A percentile compares a stretch with the other conserved stretches of the same genome.
Evolutionary conservation across 1,140 invertebrate species (phyloP).

Genomic region (Drosophila tristis): DNA sequence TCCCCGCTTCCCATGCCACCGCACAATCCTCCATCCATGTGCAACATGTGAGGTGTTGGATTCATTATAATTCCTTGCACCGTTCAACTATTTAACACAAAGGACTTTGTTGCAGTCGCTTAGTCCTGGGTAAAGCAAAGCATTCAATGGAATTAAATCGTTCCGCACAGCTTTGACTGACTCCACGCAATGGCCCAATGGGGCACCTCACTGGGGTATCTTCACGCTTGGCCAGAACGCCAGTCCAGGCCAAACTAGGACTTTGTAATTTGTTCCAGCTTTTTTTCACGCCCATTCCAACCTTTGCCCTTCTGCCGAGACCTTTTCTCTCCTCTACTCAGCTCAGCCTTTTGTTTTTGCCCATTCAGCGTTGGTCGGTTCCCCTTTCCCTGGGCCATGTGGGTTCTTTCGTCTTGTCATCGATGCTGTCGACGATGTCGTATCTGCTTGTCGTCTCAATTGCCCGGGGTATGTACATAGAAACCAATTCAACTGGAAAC

Average conservation of each 20-base stretch:
- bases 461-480: constrained; percentile 36
- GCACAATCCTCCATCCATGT: not conserved
- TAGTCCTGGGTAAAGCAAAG: constrained; percentile 34
- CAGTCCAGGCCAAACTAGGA: constrained; percentile 20
- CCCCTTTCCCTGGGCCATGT: constrained; percentile 6
- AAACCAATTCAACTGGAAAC: constrained; percentile 70
- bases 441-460: constrained; percentile 34
- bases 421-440: constrained; percentile 16
- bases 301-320: constrained; percentile 9
- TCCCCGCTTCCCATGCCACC: not conserved
- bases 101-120: constrained; percentile 45
- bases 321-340: constrained; percentile 15
- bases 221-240: not conserved
- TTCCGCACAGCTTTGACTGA: constrained; percentile 19
- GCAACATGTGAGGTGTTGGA: constrained; percentile 52
- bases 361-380: constrained; percentile 56
- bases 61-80: constrained; percentile 57
- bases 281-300: constrained; percentile 18
- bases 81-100: constrained; percentile 58
- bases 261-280: constrained; percentile 50
- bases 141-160: constrained; percentile 57
- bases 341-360: constrained; percentile 55
- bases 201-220: not conserved
- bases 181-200: not conserved
- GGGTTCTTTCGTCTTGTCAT: constrained; percentile 24